Evolutionary conservation across 1,140 invertebrate genomes (phyloP).

Genomic region (Trigoniulus corallinus): DNA sequence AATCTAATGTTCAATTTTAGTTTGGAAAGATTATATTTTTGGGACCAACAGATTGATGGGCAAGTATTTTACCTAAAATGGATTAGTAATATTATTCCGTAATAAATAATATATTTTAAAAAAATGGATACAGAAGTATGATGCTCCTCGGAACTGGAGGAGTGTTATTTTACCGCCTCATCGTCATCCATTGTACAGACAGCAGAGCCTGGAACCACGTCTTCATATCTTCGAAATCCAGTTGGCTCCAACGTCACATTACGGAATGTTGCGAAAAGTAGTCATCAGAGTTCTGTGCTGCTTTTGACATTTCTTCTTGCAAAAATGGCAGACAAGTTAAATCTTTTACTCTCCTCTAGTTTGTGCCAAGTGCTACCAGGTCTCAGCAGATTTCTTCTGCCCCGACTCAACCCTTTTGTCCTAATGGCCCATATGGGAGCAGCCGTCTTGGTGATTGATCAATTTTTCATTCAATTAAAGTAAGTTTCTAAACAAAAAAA

Average conservation of each 20-base stretch:
- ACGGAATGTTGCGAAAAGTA: constrained; percentile 35
- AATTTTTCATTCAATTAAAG: constrained; percentile 33
- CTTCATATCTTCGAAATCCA: constrained; percentile 31
- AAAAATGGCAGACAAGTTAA: too few relatives aligned
- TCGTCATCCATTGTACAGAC: constrained; percentile 31
- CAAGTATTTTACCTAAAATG: too few relatives aligned
- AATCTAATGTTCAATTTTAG: too few relatives aligned
- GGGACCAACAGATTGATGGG: too few relatives aligned
- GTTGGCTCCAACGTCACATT: constrained; percentile 36
- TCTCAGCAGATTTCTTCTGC: constrained; percentile 30
- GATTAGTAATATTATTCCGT: too few relatives aligned
- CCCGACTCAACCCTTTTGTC: constrained; percentile 32
- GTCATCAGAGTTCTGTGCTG: background rate
- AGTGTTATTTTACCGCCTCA: constrained; percentile 31
- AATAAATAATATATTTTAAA: too few relatives aligned
- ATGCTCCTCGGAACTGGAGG: constrained; percentile 29
- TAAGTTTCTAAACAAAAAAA: too few relatives aligned
- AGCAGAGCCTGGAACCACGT: constrained; percentile 37
- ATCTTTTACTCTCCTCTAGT: too few relatives aligned
- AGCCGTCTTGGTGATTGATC: constrained; percentile 25
- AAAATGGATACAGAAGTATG: too few relatives aligned
- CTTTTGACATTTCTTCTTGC: background rate
- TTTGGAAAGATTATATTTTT: too few relatives aligned
- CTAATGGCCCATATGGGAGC: constrained; percentile 30
- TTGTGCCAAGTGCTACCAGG: constrained; percentile 31